A percentile compares a stretch with the other conserved stretches of the same genome.
These are phyloP conservation scores for Chlamydotis undulata DNA, from an alignment of 2,113 vertebrate genomes.

Conservation along the genomic window DNA sequence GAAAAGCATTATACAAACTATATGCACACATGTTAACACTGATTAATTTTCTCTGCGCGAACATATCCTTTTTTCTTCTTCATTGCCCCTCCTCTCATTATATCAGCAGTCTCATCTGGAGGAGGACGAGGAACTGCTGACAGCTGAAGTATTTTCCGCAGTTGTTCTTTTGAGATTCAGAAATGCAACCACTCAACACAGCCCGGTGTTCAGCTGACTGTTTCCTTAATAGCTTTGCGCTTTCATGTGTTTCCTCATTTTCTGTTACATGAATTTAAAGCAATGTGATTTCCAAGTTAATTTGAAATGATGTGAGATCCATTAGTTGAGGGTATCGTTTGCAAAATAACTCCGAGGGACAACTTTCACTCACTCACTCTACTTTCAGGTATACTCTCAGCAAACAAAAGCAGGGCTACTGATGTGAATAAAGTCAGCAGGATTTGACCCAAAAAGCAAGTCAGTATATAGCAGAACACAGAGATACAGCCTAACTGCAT, in stretches of 20 bases:
- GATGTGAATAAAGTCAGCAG: not conserved
- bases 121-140: constrained; percentile 49
- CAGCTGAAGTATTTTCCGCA: constrained; percentile 10
- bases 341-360: not conserved
- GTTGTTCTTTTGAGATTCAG: constrained; percentile 53
- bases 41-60: constrained; percentile 49
- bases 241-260: constrained; percentile 64
- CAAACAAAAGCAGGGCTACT: not conserved
- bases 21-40: constrained; percentile 24
- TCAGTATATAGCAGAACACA: not conserved
- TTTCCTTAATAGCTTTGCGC: constrained; percentile 59
- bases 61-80: constrained; percentile 37
- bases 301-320: constrained; percentile 38
- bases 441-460: not conserved
- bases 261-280: constrained; percentile 64
- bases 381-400: not conserved
- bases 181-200: constrained; percentile 23
- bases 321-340: not conserved
- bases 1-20: constrained; percentile 40
- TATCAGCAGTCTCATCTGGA: constrained; percentile 59
- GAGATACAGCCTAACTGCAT: not conserved
- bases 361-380: not conserved
- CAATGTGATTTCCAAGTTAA: constrained; percentile 62
- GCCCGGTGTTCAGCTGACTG: constrained; percentile 33
- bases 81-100: constrained; percentile 43